Percentiles rank a stretch among this genome's conserved stretches.
Conservation (phyloP, 2,797 vertebrate genomes). For the Channa striata region DNA sequence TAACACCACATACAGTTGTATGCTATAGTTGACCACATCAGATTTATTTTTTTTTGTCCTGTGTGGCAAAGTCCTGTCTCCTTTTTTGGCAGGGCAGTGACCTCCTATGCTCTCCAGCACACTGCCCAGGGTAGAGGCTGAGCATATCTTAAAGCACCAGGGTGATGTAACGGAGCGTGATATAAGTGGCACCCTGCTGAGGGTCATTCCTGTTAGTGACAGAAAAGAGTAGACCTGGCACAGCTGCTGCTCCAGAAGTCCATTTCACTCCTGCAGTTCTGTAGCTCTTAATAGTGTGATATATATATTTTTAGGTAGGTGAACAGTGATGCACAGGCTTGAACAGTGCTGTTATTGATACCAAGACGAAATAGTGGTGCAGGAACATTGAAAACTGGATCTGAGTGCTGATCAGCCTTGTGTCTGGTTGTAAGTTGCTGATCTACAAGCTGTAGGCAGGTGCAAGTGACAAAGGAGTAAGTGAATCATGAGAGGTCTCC, state of each 20-base stretch:
- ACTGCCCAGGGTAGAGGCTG: slow-evolving; percentile 27
- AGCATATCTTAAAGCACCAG: slow-evolving; percentile 60
- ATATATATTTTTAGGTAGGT: slow-evolving; percentile 11
- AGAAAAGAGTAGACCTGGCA: slow-evolving; percentile 27
- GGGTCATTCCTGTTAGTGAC: slow-evolving; percentile 40
- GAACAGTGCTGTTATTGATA: slow-evolving; percentile 32
- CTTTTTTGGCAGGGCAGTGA: slow-evolving; percentile 33
- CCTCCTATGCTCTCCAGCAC: slow-evolving; percentile 31
- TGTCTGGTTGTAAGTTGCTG: slow-evolving; percentile 49
- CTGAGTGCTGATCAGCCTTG: slow-evolving; percentile 38
- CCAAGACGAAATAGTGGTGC: slow-evolving; percentile 13
- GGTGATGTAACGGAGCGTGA: slow-evolving; percentile 35
- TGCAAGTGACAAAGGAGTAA: slow-evolving; percentile 35
- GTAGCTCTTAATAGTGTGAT: slow-evolving; percentile 10
- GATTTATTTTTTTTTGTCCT: slow-evolving; percentile 35
- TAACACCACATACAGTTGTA: slow-evolving; percentile 24
- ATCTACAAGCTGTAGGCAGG: slow-evolving; percentile 67
- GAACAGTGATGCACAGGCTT: slow-evolving; percentile 32
- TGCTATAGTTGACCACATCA: slow-evolving; percentile 21
- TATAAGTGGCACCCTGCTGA: slow-evolving; percentile 26
- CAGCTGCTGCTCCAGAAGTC: slow-evolving; percentile 46
- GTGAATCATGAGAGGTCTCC: neutral
- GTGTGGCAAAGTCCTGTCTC: slow-evolving; percentile 15
- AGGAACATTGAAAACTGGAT: slow-evolving; percentile 32
- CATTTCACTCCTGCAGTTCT: slow-evolving; percentile 23